These are phyloP conservation scores for Noturus placidus DNA, from an alignment of 2,113 vertebrate genomes.

Conservation along the genomic window DNA sequence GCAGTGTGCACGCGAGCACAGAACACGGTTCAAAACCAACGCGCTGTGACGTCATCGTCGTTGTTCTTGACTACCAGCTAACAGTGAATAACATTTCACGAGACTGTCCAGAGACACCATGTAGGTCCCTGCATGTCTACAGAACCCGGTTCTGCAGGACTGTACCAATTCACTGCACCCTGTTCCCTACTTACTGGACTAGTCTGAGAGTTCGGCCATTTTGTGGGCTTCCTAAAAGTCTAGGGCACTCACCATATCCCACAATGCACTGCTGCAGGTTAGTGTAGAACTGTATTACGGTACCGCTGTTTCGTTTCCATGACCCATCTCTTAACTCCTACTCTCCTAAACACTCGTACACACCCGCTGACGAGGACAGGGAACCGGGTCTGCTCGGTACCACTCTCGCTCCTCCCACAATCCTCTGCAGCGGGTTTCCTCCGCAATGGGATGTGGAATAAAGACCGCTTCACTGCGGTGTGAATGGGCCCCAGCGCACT, in stretches of 20 bases:
- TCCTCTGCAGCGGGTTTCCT: not conserved
- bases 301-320: not conserved
- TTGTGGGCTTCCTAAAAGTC: not conserved
- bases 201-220: not conserved
- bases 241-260: not conserved
- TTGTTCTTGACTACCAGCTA: not conserved
- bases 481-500: not conserved
- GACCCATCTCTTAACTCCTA: not conserved
- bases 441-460: not conserved
- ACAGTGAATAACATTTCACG: not conserved
- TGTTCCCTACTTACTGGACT: not conserved
- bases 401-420: not conserved
- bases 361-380: not conserved
- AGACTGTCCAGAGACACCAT: not conserved
- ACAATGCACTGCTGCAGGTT: conserved; percentile 3
- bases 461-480: not conserved
- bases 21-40: not conserved
- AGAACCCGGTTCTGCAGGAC: not conserved
- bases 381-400: not conserved
- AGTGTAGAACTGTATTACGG: not conserved
- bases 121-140: not conserved
- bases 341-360: not conserved
- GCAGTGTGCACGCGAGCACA: not conserved
- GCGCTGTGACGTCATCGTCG: not conserved
- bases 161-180: not conserved